Evolutionary conservation across 2,113 vertebrate genomes (phyloP), one percentile per base, ranked within the genome.

Genomic region (Oenanthe oenanthe): DNA sequence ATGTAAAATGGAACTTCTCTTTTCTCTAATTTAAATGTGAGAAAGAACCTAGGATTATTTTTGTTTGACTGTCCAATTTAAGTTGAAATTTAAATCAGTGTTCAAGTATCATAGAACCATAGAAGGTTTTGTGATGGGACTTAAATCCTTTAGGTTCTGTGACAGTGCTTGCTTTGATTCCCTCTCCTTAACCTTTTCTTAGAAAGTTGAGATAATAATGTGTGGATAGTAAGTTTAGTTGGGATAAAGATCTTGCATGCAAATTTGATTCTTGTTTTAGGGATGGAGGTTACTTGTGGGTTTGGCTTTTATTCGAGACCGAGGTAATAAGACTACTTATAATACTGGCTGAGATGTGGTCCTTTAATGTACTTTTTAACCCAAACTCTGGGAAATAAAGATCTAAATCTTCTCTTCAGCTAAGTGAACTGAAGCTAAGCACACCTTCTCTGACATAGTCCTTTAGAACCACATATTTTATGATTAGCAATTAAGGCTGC

Each of bases 401-500:
- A 88, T 63, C 34, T 68, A 76, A 78, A 90, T 92, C 28, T 75
- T 81, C 34, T 88, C 17, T 51, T 87, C 38, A 88, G 42, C 60
- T 90, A 75, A 57, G 38, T 63, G 48, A 92, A 45, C 45, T 85
- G 72, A 67, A 76, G 43, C 71, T 51, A 67, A 67, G 31, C 31
- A 71, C 38, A 75, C 14, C 53, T 82, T 83, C 53, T 88, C 47
- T 63, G 45, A 58, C 22, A 28, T 15, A 61, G 32, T 76, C 76
- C 68, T 92, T 92, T 80, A 89, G 88, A 97, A 82, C 61, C 29
- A 79, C 43, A 1, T 92, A 89, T 79, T 75, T 86, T 89, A 83
- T 85, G 80, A 91, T 79, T 77, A 77, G 60, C 81, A 88, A 92
- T 81, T 95, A 91, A 91, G 53, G 40, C 75, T 88, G 36, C 57